Conservation (phyloP, 1,140 invertebrate species). For the Nasonia vitripennis region DNA sequence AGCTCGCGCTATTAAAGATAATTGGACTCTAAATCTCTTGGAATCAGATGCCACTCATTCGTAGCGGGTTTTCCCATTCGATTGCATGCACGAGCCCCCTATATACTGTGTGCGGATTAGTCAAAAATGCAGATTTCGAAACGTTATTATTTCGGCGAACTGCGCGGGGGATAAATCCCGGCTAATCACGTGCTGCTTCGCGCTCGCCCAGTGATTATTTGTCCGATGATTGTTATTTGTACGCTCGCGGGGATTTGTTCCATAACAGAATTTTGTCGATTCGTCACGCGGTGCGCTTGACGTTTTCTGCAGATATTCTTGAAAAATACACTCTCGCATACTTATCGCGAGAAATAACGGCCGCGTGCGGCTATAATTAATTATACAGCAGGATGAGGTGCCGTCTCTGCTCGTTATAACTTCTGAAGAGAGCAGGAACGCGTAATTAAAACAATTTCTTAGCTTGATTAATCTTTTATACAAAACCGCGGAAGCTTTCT, state of each 20-base stretch:
- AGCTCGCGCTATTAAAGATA: conserved; percentile 51
- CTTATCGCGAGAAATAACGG: too few species aligned
- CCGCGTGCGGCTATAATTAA: too few species aligned
- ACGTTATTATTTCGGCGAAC: not conserved
- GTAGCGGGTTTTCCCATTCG: conserved; percentile 18
- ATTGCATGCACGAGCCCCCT: conserved; percentile 4
- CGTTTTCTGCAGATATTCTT: too few species aligned
- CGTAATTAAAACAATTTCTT: too few species aligned
- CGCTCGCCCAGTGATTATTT: not conserved
- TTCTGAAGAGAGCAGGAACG: too few species aligned
- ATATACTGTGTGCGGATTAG: not conserved
- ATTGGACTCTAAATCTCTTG: conserved; percentile 50
- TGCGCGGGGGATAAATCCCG: not conserved
- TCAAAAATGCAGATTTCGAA: conserved; percentile 33
- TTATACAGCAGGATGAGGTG: too few species aligned
- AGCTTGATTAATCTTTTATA: too few species aligned
- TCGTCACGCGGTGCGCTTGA: too few species aligned
- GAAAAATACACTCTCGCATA: too few species aligned
- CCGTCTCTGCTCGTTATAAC: too few species aligned
- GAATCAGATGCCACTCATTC: conserved; percentile 49
- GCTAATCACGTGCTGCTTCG: not conserved
- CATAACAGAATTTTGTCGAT: too few species aligned
- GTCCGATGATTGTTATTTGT: not conserved
- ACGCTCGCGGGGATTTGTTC: not conserved
- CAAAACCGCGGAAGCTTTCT: too few species aligned